Base-by-base conservation (phyloP, 1,140 invertebrate genomes). In the Hyphantria cunea region DNA sequence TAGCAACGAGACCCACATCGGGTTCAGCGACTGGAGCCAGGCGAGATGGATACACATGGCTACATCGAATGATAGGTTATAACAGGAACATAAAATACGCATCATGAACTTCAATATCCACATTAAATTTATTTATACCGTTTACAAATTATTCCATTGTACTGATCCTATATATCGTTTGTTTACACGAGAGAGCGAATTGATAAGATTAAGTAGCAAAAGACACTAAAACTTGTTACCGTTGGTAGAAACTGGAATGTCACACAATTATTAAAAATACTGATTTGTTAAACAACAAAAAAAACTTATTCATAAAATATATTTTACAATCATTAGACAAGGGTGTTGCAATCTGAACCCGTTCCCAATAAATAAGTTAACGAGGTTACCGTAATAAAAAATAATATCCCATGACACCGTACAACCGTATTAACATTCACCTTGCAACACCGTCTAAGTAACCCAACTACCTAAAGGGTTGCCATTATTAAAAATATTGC, bases 221-320 rank as follows among this genome's bases (percentile, higher is more conserved):
- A 67, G 55, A 72, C 66, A 68, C 39, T 67, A 67, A 65, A 62
- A 34, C 54, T 60, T 48, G 60, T 78, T 68, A 79, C 67, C 70
- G 64, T 78, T 65, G 70, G 74, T 72, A 83, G 78, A 78, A 81
- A 79, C 82, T 90, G 87, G 87, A 90, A 90, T 90, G 87, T 90
- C 87, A 87, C 84, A 83, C 85, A 86, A 80, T 76, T 82, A 81
- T 85, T 79, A 84, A 84, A 74, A 90, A 90, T 90, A 90, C 87
- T 90, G 87, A 88, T 90, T 79, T 83, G 79, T 86, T 82, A 84
- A 80, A 80, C 71, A 83, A 85, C 75, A 82, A 81, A 59, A 61
- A 58, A 61, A 72, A 83, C 80, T 84, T 86, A 86, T 74, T 64
- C 48, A 82, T 80, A 76, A 68, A 76, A 84, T 76, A 80, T 78